Percentiles rank a stretch among this genome's conserved stretches.
These are phyloP conservation scores for Corythaixoides concolor DNA, from an alignment of 2,113 vertebrate genomes.

Conservation along the genomic window DNA sequence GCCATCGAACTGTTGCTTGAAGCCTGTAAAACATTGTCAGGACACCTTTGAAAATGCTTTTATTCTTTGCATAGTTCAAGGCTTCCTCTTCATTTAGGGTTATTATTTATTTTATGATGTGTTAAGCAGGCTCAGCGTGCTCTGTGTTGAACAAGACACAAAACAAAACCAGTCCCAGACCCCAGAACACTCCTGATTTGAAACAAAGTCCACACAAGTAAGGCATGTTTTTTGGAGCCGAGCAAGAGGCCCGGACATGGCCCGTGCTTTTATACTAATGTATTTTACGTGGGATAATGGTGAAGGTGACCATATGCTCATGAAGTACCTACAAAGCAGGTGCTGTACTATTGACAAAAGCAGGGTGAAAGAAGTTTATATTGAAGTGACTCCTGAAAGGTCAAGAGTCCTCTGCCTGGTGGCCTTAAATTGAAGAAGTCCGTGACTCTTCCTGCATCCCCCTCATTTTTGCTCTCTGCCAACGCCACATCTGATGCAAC, in stretches of 20 bases:
- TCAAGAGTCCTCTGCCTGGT: background rate
- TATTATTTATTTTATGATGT: constrained; percentile 38
- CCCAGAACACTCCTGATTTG: background rate
- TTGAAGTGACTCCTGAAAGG: background rate
- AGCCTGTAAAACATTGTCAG: constrained; percentile 24
- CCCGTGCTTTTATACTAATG: background rate
- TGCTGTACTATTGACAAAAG: background rate
- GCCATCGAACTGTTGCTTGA: background rate
- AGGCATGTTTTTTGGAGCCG: background rate
- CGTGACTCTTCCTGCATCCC: background rate
- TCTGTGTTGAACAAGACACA: background rate
- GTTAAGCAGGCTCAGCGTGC: background rate
- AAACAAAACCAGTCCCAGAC: background rate
- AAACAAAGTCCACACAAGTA: background rate
- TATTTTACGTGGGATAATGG: background rate
- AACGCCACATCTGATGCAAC: background rate
- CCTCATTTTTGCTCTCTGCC: background rate
- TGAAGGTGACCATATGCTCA: background rate
- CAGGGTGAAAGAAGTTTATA: background rate
- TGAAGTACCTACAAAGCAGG: background rate
- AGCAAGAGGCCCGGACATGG: background rate
- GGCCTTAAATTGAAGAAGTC: background rate
- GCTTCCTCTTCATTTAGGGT: constrained; percentile 10
- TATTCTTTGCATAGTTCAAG: constrained; percentile 4
- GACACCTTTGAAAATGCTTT: constrained; percentile 20